Conservation (phyloP, 2,888 invertebrate species). For the Rotaria magnacalcarata region DNA sequence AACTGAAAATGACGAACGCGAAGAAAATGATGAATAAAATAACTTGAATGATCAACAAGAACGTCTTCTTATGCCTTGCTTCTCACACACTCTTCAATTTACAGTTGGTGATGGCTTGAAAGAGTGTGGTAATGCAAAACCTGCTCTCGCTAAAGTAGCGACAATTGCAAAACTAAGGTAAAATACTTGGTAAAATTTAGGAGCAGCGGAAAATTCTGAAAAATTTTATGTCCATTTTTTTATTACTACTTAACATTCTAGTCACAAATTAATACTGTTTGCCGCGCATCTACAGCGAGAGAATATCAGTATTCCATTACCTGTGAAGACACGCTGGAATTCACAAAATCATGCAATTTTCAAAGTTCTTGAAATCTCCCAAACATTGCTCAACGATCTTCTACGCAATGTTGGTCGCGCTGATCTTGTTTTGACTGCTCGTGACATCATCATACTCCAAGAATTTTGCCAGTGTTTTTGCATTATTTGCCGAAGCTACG, state of each 20-base stretch:
- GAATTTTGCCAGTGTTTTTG: background rate
- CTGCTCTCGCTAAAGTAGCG: background rate
- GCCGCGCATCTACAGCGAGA: background rate
- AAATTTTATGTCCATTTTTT: too few relatives aligned
- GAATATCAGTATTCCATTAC: conserved; percentile 5
- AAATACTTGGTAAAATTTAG: background rate
- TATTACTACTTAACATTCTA: background rate
- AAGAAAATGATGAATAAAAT: background rate
- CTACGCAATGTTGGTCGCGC: background rate
- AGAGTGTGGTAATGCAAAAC: background rate
- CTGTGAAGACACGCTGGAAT: background rate
- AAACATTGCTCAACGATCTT: background rate
- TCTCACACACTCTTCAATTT: conserved; percentile 38
- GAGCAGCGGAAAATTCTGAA: too few relatives aligned
- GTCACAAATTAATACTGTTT: background rate
- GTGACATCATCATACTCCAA: background rate
- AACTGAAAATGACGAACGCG: background rate
- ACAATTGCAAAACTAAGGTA: background rate
- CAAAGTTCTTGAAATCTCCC: background rate
- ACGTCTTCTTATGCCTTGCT: background rate
- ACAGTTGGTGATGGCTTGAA: conserved; percentile 35
- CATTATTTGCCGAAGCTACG: background rate
- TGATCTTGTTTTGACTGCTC: background rate
- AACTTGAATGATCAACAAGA: background rate
- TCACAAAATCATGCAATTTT: background rate